Percentiles rank a stretch among this genome's conserved stretches.
Evolutionary conservation across 2,888 invertebrate genomes (phyloP).

Genomic region (Papilio gigon): DNA sequence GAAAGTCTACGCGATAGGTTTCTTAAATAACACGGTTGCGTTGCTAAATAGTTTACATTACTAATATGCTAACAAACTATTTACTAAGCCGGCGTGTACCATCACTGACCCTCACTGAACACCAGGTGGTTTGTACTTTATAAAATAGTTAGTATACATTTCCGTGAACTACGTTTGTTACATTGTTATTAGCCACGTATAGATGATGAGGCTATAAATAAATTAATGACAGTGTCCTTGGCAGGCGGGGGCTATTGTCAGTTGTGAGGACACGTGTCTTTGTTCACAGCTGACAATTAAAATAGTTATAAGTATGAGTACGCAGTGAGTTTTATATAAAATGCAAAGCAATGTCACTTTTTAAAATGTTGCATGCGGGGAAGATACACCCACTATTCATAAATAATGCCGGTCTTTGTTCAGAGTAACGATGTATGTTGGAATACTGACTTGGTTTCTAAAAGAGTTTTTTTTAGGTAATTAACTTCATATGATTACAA

Average conservation of each 20-base stretch:
- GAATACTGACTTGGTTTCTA: no score
- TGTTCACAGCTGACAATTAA: conserved; percentile 9
- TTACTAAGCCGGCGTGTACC: no score
- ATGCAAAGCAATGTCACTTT: conserved; percentile 3
- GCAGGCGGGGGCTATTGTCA: neutral
- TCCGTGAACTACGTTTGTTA: neutral
- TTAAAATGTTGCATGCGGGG: neutral
- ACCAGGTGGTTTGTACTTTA: neutral
- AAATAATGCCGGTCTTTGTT: neutral
- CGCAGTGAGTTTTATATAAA: neutral
- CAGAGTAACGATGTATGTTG: neutral
- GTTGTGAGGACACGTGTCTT: neutral
- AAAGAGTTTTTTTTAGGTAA: no score
- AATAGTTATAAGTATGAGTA: neutral
- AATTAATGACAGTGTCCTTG: neutral
- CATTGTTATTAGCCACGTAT: neutral
- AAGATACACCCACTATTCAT: neutral
- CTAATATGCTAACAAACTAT: no score
- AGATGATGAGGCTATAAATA: neutral
- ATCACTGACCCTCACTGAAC: no score
- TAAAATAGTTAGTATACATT: neutral
- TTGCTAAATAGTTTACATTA: no score
- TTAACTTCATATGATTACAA: no score
- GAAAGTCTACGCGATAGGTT: no score
- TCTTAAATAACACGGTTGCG: no score